Conservation (phyloP, 2,797 vertebrate genomes). For the Dallia pectoralis region DNA sequence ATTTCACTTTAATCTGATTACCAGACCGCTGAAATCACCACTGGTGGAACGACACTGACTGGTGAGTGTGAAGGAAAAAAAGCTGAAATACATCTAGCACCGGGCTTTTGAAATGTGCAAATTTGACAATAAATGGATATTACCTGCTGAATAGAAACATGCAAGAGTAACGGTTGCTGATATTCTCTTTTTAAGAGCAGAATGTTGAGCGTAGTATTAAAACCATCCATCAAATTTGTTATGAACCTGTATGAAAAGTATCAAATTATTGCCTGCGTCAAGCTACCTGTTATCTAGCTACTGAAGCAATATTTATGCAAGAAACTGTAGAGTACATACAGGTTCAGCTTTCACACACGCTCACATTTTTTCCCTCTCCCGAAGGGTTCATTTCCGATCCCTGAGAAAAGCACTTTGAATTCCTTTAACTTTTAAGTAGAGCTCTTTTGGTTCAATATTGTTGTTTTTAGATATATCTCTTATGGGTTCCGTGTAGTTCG, state of each 20-base stretch:
- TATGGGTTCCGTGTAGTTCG: too few relatives aligned
- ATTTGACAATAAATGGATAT: constrained; percentile 63
- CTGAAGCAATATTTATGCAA: neutral
- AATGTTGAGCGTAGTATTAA: constrained; percentile 63
- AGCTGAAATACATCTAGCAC: constrained; percentile 38
- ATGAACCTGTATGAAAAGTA: constrained; percentile 26
- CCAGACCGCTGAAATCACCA: constrained; percentile 53
- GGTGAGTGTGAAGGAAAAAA: constrained; percentile 32
- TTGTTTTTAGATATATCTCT: too few relatives aligned
- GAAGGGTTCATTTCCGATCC: too few relatives aligned
- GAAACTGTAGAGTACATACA: neutral
- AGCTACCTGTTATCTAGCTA: neutral
- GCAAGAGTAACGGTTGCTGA: constrained; percentile 31
- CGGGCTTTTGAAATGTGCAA: constrained; percentile 53
- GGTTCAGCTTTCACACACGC: neutral
- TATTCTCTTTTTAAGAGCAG: constrained; percentile 29
- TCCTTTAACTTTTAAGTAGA: too few relatives aligned
- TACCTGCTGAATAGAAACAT: constrained; percentile 52
- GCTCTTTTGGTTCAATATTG: too few relatives aligned
- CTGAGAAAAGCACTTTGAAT: too few relatives aligned
- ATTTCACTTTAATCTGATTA: constrained; percentile 62
- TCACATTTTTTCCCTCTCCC: neutral
- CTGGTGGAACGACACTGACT: constrained; percentile 47
- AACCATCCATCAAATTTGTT: constrained; percentile 67
- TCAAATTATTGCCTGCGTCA: neutral